Base-by-base conservation (phyloP, 2,888 invertebrate genomes). In the Stenurella melanura region DNA sequence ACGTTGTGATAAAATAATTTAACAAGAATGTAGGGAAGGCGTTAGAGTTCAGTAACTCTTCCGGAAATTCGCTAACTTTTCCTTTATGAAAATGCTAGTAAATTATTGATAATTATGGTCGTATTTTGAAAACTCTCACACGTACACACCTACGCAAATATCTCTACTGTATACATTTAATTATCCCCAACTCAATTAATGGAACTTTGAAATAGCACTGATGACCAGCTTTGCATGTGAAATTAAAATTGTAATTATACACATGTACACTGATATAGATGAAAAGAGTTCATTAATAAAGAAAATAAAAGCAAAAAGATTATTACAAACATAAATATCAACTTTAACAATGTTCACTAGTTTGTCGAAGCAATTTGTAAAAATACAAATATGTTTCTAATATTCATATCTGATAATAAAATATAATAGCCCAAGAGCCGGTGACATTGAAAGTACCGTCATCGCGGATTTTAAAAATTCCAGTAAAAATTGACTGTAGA, bases 151-250 rank as follows among this genome's bases (percentile, higher is more conserved):
- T n/a, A 50, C 50, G 50, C 50, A 5, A n/a, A 15, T 50, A n/a
- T 50, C 50, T 50, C 50, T 17, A n/a, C n/a, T n/a, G 50, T 50
- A 50, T 50, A n/a, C 50, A 50, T 50, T 50, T 50, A 50, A 50
- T 50, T 50, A 50, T 50, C 50, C n/a, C 12, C 50, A 50, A 50
- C 50, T 50, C 50, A 50, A 50, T 50, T 50, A 50, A 50, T 50
- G 15, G n/a, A 50, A 50, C n/a, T 50, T 50, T 50, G 50, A 50
- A 50, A 50, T 50, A 50, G 15, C 50, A 15, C n/a, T 50, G 50
- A 50, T 50, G 50, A 50, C 50, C 50, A 50, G 50, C 50, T 50
- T 50, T 50, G 50, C n/a, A n/a, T 50, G n/a, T 50, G n/a, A 50
- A 50, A 50, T 50, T 50, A n/a, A 50, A 50, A 50, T 50, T 50